A percentile compares a stretch with the other conserved stretches of the same genome.
Conservation (phyloP, 2,113 vertebrate genomes). For the Amphiprion percula region DNA sequence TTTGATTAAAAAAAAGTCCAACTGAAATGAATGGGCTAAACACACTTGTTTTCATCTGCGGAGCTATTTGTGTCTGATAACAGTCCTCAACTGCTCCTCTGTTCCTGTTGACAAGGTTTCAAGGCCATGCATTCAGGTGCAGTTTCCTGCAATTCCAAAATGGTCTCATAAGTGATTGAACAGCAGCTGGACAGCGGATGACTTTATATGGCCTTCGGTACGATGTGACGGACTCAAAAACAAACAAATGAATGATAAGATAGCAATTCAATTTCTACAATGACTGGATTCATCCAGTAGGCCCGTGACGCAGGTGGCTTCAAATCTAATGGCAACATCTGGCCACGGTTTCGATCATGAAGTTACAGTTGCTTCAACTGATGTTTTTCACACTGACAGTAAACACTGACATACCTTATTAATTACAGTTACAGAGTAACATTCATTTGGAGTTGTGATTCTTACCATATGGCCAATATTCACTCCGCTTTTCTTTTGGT, state of each 20-base stretch:
- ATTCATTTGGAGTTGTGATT: background rate
- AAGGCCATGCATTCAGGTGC: background rate
- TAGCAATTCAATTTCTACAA: no score
- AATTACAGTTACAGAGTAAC: no score
- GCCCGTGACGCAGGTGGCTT: background rate
- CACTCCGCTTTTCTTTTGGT: background rate
- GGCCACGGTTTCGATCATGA: background rate
- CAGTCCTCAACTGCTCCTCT: background rate
- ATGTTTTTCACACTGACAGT: no score
- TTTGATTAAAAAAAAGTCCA: background rate
- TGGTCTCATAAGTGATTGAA: background rate
- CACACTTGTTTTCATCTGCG: no score
- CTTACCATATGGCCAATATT: background rate
- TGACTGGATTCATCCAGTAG: no score
- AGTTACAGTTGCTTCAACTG: background rate
- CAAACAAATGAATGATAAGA: no score
- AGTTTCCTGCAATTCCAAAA: background rate
- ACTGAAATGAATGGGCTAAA: no score
- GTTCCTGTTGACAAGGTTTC: slow-evolving; percentile 7
- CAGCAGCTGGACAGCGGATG: no score
- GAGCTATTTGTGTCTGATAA: no score
- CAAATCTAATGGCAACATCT: background rate
- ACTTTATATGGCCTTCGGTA: background rate
- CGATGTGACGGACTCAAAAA: background rate
- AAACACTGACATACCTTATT: no score